Base-by-base conservation (phyloP, 1,140 invertebrate species). In the Centruroides vittatus region DNA sequence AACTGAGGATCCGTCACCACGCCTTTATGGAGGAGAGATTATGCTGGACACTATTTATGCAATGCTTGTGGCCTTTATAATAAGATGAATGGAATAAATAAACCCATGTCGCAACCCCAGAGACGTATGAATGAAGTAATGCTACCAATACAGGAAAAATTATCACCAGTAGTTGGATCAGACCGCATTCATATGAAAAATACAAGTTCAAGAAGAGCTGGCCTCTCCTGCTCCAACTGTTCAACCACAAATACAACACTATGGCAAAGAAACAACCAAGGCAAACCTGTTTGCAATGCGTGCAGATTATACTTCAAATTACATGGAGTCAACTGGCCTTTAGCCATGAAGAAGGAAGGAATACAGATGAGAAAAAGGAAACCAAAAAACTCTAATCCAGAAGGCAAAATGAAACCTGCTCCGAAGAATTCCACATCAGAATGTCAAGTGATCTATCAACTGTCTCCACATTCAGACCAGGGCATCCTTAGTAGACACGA, bases 1-100 rank as follows among this genome's bases (percentile, higher is more conserved):
- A 92, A 93, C 75, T 95, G 92, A 73, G 87, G 86, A 7, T 84
- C 85, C 4, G 86, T 82, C 55, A 82, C 84, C 48, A 93, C 91
- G 5, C 86, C 88, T 8, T 76, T 93, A 54, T 95, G 90, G 89
- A 79, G 89, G 51, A 77, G 89, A 61, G 92, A 94, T 75, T 88
- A 89, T 69, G 94, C 92, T 66, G 94, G 94, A 61, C 92, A 98
- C 79, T 97, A 97, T 81, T 82, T 98, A 69, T 98, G 94, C 84
- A 98, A 98, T 80, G 94, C 94, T 63, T 98, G 94, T 80, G 93
- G 93, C 68, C 83, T 98, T 54, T 98, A 97, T 79, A 93, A 94
- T 81, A 97, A 97, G 81, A 97, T 97, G 91, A 98, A 98, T 76
- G 93, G 93, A 46, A 66, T 67, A 56, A 69, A 69, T 61, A 55